Percentiles rank a stretch among this genome's conserved stretches.
These are phyloP conservation scores for Mormyrops boulengeri DNA, from an alignment of 2,797 vertebrate species.

Conservation along the genomic window DNA sequence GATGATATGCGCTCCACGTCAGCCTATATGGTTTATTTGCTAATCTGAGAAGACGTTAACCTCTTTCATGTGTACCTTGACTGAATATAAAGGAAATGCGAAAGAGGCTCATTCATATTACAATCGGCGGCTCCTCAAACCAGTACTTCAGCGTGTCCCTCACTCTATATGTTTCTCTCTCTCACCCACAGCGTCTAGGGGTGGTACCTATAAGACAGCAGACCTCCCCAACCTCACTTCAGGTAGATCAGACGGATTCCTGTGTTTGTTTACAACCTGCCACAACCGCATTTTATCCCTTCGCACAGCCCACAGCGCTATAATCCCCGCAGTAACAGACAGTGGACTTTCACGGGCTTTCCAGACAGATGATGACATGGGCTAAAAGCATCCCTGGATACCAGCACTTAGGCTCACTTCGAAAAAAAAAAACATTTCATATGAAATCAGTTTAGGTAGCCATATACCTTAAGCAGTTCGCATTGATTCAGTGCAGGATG, in stretches of 20 bases:
- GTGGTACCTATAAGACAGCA: constrained; percentile 34
- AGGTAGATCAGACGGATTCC: constrained; percentile 36
- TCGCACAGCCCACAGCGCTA: background rate
- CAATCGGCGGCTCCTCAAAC: constrained; percentile 18
- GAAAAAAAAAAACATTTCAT: background rate
- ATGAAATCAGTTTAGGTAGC: background rate
- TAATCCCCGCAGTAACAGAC: constrained; percentile 5
- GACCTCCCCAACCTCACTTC: constrained; percentile 35
- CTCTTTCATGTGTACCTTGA: constrained; percentile 36
- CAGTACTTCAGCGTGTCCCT: constrained; percentile 11
- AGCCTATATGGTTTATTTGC: constrained; percentile 25
- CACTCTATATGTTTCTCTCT: constrained; percentile 24
- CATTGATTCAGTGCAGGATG: constrained; percentile 5
- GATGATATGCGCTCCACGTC: background rate
- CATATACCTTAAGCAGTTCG: background rate
- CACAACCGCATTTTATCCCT: constrained; percentile 47
- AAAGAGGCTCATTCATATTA: constrained; percentile 30
- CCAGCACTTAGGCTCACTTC: background rate
- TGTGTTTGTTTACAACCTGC: constrained; percentile 57
- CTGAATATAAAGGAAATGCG: constrained; percentile 26
- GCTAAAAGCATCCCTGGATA: background rate
- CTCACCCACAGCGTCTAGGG: constrained; percentile 34
- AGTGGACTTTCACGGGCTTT: constrained; percentile 37
- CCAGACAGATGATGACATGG: background rate
- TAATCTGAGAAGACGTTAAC: constrained; percentile 34